Evolutionary conservation across 2,797 vertebrate species (phyloP), one percentile per base, ranked within the genome.

Genomic region (Oophaga sylvatica): DNA sequence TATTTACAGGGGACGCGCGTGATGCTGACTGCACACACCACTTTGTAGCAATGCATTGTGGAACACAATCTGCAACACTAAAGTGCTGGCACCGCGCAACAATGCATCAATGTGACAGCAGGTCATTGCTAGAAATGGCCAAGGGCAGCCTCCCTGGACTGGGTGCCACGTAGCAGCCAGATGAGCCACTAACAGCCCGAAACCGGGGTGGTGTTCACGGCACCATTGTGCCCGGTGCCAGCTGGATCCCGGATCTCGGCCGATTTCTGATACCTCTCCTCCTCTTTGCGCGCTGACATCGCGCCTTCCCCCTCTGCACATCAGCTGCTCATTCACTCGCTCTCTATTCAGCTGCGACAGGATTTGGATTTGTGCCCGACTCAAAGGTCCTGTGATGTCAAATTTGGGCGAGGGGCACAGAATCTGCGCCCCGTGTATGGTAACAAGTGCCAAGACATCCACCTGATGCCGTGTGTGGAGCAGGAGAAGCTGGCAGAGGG

Each of bases 201-300:
- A 41, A 20, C 76, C 63, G 2, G 84, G 45, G 84, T 48, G 53
- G 80, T 86, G 45, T 75, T 60, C 31, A n/a, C 6, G n/a, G 65
- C 41, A 2, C 35, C 17, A 60, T 11, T 35, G 70, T 75, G 77
- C 85, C 67, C 41, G 71, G 57, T 9, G 73, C 60, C 86, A 83
- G 80, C 41, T 78, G 86, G 70, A 83, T 31, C 19, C 80, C 48
- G 1, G 22, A 57, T 63, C 41, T n/a, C 62, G 9, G 45, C 71
- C 45, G 56, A 26, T 87, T 82, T 87, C 79, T 63, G 16, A 53
- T 73, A 76, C 60, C 80, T 87, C 77, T 82, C 73, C 65, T 59
- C 17, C 59, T 73, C 86, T 76, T 82, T 82, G 80, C 67, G 10
- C 8, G 48, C 19, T 10, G 26, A 26, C 26, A 26, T 26, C 26